Base-by-base conservation (phyloP, 2,888 invertebrate species). In the Apocheima hispidaria region DNA sequence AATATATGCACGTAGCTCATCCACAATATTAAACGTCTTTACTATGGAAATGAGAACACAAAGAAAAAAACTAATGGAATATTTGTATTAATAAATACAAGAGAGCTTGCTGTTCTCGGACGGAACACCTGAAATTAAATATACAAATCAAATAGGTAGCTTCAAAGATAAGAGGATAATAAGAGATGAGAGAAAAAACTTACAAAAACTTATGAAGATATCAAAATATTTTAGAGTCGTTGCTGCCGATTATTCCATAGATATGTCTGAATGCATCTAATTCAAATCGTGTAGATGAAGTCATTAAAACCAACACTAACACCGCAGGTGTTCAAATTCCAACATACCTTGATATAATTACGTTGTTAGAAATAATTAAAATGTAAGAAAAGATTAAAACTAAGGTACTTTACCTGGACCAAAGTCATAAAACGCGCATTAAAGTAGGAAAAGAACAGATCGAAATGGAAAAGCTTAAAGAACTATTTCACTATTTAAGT, bases 1-100 rank as follows among this genome's bases (percentile, higher is more conserved):
- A 44, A 44, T 44, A 44, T 14, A 2, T 44, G 44, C 12, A 18
- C 20, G 14, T 21, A n/a, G 46, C 48, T 63, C 61, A 65, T 63
- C 50, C 51, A 52, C 62, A 58, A 55, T 58, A 41, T 41, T 21
- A 12, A 21, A 41, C 4, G 1, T 10, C 9, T 21, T 16, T 7
- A 5, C 2, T 38, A 7, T 4, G 2, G 3, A 7, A 7, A 38
- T 38, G 16, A 7, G 6, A 18, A 36, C 4, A 36, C 35, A 14
- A 14, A 16, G 6, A 36, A 0, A n/a, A 33, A 7, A 12, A 30
- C 6, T 10, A 30, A 10, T 12, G 10, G 10, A 30, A 30, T 30
- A 12, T 9, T 3, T 23, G 5, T 4, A 3, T 23, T 4, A 3
- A 23, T 23, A 4, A 23, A 23, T 23, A n/a, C 23, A 30, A 1